Evolutionary conservation across 2,888 invertebrate genomes (phyloP), one percentile per base, ranked within the genome.

Genomic region (Tachystola acroxantha): DNA sequence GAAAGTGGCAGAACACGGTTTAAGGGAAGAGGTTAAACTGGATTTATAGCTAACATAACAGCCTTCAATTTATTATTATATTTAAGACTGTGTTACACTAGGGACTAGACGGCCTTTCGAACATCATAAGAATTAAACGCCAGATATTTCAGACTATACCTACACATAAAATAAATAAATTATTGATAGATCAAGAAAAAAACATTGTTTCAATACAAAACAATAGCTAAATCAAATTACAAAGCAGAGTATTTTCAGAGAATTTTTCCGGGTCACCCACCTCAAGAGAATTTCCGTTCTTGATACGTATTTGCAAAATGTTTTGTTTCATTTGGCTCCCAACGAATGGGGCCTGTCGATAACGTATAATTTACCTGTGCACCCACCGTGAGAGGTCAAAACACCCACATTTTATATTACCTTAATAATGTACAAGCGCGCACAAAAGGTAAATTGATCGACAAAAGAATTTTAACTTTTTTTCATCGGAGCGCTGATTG

Each of bases 291-390:
- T 29, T 29, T 27, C 27, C 26, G 26, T 10, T 7, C 14, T 25
- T 10, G 20, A 12, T n/a, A n/a, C n/a, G n/a, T 34, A 12, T 11
- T 29, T 27, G 13, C 19, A 6, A 27, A 24, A 11, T 9, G 19
- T 16, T 19, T 10, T 33, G 36, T 46, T 53, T 49, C 50, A 52
- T 62, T 59, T 57, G 50, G 43, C 54, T 60, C 46, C 51, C 46
- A 50, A 47, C 42, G 44, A 56, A 61, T 50, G 50, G 46, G 39
- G 46, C 37, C 55, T 57, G 57, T 62, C 57, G 57, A 65, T 54
- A 53, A 52, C 35, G 52, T 53, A 53, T 64, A 70, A 67, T 67
- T 73, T 69, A 67, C 57, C 54, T 53, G 59, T 46, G 51, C 57
- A 53, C 42, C 52, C 51, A 48, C 52, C 44, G 48, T 28, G 50